phyloP scores from a whole-genome alignment of 2,113 vertebrate species.

The Scomber colias region DNA sequence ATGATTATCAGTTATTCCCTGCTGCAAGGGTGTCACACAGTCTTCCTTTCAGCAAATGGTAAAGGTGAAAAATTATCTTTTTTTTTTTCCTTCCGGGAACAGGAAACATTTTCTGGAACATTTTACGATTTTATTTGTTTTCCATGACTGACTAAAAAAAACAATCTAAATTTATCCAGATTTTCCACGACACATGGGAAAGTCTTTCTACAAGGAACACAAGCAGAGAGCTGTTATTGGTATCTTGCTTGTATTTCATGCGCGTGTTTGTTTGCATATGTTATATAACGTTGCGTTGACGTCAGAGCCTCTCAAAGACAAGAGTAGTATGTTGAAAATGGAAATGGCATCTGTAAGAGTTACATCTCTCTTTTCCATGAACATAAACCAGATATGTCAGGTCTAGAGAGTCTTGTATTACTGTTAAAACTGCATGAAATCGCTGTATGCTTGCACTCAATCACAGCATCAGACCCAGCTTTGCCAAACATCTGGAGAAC shows the following conservation, averaged over 20 bases:
- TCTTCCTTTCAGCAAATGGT: not conserved
- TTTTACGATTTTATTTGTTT: constrained; percentile 32
- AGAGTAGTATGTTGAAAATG: constrained; percentile 8
- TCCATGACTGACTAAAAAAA: constrained; percentile 42
- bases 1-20: no score
- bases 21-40: not conserved
- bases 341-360: constrained; percentile 8
- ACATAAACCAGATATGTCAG: not conserved
- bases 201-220: constrained; percentile 32
- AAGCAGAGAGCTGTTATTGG: constrained; percentile 8
- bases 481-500: constrained; percentile 9
- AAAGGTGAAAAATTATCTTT: constrained; percentile 6
- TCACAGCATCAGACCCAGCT: not conserved
- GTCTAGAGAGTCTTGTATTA: not conserved
- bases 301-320: not conserved
- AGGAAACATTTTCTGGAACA: constrained; percentile 25
- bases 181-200: constrained; percentile 63
- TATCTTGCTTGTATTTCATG: constrained; percentile 33
- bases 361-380: not conserved
- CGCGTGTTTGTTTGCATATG: constrained; percentile 53
- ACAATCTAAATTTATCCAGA: constrained; percentile 59
- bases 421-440: not conserved
- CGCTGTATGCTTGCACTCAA: not conserved
- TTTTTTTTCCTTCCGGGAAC: constrained; percentile 14
- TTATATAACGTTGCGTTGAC: constrained; percentile 39